Evolutionary conservation across 2,113 vertebrate genomes (phyloP).

Genomic region (Chaenogobius annularis): DNA sequence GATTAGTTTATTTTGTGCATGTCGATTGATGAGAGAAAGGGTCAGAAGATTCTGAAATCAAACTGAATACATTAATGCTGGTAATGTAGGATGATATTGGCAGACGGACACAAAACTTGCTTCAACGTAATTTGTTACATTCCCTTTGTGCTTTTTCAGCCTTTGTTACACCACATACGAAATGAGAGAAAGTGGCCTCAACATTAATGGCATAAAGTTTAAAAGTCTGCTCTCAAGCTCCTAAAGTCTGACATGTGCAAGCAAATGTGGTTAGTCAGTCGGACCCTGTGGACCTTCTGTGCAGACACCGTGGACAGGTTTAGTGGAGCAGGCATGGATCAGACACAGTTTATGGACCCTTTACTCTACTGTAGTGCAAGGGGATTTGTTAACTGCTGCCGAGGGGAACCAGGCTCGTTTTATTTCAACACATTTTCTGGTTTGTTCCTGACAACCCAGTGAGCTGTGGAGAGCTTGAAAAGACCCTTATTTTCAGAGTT

Average conservation of each 20-base stretch:
- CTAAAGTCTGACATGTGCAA: conserved; percentile 19
- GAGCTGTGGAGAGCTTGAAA: conserved; percentile 55
- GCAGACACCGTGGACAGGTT: conserved; percentile 29
- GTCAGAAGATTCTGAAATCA: too few species aligned
- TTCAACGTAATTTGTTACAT: neutral
- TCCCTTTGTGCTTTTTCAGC: neutral
- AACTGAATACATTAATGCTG: too few species aligned
- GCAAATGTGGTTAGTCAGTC: conserved; percentile 20
- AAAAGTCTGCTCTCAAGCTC: conserved; percentile 2
- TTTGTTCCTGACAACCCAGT: conserved; percentile 50
- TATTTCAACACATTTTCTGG: conserved; percentile 44
- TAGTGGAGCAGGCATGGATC: conserved; percentile 51
- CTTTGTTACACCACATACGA: neutral
- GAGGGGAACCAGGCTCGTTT: conserved; percentile 41
- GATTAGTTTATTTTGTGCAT: too few species aligned
- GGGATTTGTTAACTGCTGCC: conserved; percentile 62
- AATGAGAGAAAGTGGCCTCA: neutral
- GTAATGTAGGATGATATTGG: too few species aligned
- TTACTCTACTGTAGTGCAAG: conserved; percentile 25
- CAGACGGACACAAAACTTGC: too few species aligned
- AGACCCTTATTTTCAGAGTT: conserved; percentile 35
- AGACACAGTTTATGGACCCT: conserved; percentile 41
- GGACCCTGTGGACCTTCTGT: conserved; percentile 25
- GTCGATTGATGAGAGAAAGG: too few species aligned
- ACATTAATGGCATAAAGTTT: neutral